Evolutionary conservation across 2,113 vertebrate genomes (phyloP).

Genomic region (Semnornis frantzii): DNA sequence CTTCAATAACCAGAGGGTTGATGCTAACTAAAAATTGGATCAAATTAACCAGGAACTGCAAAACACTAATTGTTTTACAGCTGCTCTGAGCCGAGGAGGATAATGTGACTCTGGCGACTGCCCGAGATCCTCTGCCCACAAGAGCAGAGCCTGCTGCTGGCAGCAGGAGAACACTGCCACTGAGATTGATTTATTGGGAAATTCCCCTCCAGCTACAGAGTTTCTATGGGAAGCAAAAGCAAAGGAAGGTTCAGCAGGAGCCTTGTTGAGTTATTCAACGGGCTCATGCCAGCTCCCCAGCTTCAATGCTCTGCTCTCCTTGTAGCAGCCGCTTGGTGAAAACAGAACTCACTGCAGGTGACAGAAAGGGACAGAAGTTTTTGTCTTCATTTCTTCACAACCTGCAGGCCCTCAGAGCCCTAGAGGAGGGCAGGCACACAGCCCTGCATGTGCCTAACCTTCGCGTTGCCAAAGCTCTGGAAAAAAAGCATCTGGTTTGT

Average conservation of each 20-base stretch:
- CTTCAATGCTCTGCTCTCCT: background rate
- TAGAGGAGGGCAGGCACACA: background rate
- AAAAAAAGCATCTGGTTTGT: background rate
- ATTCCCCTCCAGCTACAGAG: background rate
- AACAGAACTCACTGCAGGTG: background rate
- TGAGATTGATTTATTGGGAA: background rate
- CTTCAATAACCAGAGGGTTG: background rate
- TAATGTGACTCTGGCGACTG: background rate
- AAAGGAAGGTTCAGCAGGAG: background rate
- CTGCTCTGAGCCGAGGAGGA: background rate
- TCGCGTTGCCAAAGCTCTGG: background rate
- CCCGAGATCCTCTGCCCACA: background rate
- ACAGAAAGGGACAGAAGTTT: background rate
- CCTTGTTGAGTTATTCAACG: background rate
- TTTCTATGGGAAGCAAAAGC: background rate
- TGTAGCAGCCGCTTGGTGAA: background rate
- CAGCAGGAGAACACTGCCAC: background rate
- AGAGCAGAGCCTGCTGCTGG: background rate
- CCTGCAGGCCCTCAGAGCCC: background rate
- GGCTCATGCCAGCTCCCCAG: background rate
- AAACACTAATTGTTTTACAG: background rate
- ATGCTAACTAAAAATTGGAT: background rate
- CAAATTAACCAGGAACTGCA: background rate
- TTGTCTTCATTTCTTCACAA: background rate
- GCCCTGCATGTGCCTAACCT: fast-evolving